Evolutionary conservation across 2,797 vertebrate species (phyloP), one percentile per base, ranked within the genome.

Genomic region (Microctenopoma steveboyesi): DNA sequence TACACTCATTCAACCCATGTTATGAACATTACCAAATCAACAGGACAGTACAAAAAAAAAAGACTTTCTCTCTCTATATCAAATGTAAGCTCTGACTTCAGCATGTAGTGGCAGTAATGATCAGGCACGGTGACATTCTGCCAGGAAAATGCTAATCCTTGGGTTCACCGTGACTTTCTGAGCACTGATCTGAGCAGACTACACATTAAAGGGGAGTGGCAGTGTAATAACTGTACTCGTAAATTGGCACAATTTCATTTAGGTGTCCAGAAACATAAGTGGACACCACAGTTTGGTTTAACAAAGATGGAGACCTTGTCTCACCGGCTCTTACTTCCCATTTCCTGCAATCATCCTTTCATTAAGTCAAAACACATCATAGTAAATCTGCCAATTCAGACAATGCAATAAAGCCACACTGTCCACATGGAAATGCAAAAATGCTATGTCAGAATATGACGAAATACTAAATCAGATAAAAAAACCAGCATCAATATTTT

Each of bases 121-220:
- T 65, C 37, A 48, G 59, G 45, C 4, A 1, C 62, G 7, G 30
- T 35, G 54, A 68, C 74, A 30, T 7, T 62, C 51, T 54, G 37
- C 10, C 45, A 42, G 49, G 14, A 14, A 55, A 48, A 55, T 16
- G 28, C 35, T 57, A 4, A 52, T 64, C 58, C 7, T 54, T 13
- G 25, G 30, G 33, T 53, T 77, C 49, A 49, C 22, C 46, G 0
- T 50, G 48, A 28, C 52, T 33, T 35, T 16, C 46, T 40, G 42
- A 18, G 35, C 22, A 47, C 9, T 9, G 45, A 22, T 7, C 45
- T 22, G 9, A 9, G 45, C n/a, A 48, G 18, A 22, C 18, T 48
- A 22, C 46, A 46, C 27, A 62, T 63, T 72, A 22, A 59, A 50
- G 48, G 28, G 37, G 47, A 45, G 48, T n/a, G 37, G 63, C 53